These are phyloP conservation scores for Tricholaema leucomelas DNA, from an alignment of 2,113 vertebrate species.

Conservation along the genomic window DNA sequence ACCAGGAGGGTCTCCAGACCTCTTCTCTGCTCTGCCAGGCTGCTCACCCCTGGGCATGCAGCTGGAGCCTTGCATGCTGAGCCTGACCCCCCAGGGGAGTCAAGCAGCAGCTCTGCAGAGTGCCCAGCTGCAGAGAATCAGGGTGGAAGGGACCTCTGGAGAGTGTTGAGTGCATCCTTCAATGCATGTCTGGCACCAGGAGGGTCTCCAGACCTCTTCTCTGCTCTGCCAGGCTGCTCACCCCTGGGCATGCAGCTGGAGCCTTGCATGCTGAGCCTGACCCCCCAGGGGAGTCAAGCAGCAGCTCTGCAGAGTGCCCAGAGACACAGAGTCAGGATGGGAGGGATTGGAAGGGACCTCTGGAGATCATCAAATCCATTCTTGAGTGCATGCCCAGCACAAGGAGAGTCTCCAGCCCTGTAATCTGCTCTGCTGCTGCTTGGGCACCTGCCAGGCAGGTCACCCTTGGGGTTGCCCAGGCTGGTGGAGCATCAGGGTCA, in stretches of 20 bases:
- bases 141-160: no score
- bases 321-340: no score
- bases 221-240: no score
- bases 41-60: no score
- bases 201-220: neutral
- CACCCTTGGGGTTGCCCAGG: neutral
- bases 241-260: neutral
- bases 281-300: neutral
- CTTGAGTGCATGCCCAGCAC: accelerated
- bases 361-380: neutral
- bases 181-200: accelerated
- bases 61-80: neutral
- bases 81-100: accelerated
- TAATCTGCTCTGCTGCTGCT: accelerated
- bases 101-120: neutral
- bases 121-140: no score
- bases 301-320: neutral
- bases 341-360: no score
- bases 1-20: no score
- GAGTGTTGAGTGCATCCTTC: neutral
- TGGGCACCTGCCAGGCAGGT: neutral
- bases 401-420: neutral
- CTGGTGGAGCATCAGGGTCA: neutral
- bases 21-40: no score
- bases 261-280: no score